Evolutionary conservation across 2,888 invertebrate species (phyloP), one percentile per base, ranked within the genome.

Genomic region (Parnassius orleans): DNA sequence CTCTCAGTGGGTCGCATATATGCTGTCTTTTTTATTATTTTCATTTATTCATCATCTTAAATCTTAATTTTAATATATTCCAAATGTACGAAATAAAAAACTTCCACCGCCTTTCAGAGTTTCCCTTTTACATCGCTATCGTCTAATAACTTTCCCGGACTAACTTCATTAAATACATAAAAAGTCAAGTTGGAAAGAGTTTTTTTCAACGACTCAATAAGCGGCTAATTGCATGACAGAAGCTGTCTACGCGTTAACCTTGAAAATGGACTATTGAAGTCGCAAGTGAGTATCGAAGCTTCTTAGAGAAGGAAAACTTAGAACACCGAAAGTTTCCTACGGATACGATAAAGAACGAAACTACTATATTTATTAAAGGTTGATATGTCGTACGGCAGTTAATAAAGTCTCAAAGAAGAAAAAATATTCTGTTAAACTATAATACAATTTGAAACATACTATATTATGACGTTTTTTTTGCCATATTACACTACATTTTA

Each of bases 171-270:
- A 69, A 74, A 14, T n/a, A 54, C 33, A 11, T 56, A 56, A 47
- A 56, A 73, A 66, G 69, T 64, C 62, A 70, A 65, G 46, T 60
- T 58, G 63, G 55, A 43, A 33, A 47, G 44, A 65, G 66, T 55
- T 66, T 19, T n/a, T 70, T 77, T 79, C 78, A 75, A 73, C 74
- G 74, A 79, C 79, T 78, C 80, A 84, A 79, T 81, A 81, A 83
- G 80, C 75, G 73, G 78, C 75, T 85, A 86, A 87, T 87, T 84
- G 81, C 82, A 80, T 83, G 80, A 86, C 80, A 78, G 79, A 78
- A 80, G 79, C 82, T 84, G 84, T 87, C 83, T 82, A 79, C 84
- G 84, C 82, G 12, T 12, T 86, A 81, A 84, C 84, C 79, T 77
- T 78, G 76, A 84, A 87, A 86, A 80, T 77, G 79, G 80, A 83